Percentiles rank a stretch among this genome's conserved stretches.
Evolutionary conservation across 1,140 invertebrate species (phyloP).

Genomic region (Bombus turneri): DNA sequence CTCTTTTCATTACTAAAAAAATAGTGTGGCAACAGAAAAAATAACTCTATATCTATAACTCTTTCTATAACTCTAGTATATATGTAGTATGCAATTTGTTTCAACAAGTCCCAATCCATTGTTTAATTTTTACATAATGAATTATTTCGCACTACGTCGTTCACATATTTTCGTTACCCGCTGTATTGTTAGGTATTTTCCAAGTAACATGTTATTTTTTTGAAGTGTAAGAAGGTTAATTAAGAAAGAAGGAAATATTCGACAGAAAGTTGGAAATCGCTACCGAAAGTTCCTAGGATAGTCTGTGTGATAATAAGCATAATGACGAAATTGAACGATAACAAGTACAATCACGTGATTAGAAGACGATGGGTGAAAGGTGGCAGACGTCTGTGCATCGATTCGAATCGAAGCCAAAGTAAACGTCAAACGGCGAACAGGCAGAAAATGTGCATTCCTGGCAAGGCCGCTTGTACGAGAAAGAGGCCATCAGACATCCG

Average conservation of each 20-base stretch:
- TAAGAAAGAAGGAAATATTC: neutral
- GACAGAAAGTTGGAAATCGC: neutral
- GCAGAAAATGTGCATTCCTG: slow-evolving; percentile 79
- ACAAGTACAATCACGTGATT: slow-evolving; percentile 28
- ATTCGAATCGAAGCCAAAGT: slow-evolving; percentile 66
- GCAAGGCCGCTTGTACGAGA: slow-evolving; percentile 78
- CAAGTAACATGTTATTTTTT: neutral
- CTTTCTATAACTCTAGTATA: no score
- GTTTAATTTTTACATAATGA: no score
- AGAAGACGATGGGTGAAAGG: slow-evolving; percentile 56
- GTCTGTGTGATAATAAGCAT: neutral
- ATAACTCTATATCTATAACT: no score
- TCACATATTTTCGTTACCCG: no score
- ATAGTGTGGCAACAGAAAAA: neutral
- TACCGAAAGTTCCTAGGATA: neutral
- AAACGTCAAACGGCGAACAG: slow-evolving; percentile 68
- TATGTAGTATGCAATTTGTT: no score
- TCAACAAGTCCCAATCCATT: no score
- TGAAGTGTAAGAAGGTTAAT: neutral
- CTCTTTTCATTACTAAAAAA: neutral
- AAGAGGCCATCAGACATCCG: slow-evolving; percentile 80
- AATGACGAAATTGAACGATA: slow-evolving; percentile 28
- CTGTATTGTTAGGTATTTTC: neutral
- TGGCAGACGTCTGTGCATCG: slow-evolving; percentile 57
- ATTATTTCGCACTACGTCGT: no score